Evolutionary conservation across 2,888 invertebrate species (phyloP), one percentile per base, ranked within the genome.

Genomic region (Cyclophora albipunctata): DNA sequence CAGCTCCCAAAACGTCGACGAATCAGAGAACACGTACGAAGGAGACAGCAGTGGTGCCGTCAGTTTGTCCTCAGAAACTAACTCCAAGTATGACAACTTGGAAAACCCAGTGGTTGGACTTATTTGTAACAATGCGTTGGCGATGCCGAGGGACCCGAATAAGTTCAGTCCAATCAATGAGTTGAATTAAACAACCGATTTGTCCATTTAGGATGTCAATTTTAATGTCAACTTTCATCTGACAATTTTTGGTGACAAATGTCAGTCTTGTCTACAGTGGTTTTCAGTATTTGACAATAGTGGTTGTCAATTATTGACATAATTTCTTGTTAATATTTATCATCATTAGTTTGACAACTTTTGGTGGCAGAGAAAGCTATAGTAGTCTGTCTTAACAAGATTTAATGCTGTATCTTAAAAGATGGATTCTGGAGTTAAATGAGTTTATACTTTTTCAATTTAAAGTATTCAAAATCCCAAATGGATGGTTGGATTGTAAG

Each of bases 41-140:
- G 85, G 84, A 2, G 87, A 87, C 60, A 85, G 87, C 70, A 85
- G 86, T 48, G 87, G 88, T 0, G 85, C 89, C 0, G 87, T 87
- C 47, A 87, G 87, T 49, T 68, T 89, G 43, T 84, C 86, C 0
- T 89, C 89, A 0, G 87, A 89, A 48, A 83, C 84, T 0, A 88
- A 88, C 60, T 89, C 87, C 5, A 87, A 85, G 47, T 88, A 83
- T 49, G 88, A 88, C 34, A 85, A 85, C 46, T 70, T 87, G 0
- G 88, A 89, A 57, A 89, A 89, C 55, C 89, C 89, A 0, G 89
- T 89, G 0, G 89, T 89, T 0, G 89, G 89, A 0, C 72, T 89
- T 0, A 68, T 88, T 2, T 69, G 75, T 48, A 85, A 77, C 63
- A 85, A 81, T 57, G 79, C 66, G 1, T 69, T 87, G 6, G 64